Conservation (phyloP, 2,888 invertebrate genomes). For the Calliphora vomitoria region DNA sequence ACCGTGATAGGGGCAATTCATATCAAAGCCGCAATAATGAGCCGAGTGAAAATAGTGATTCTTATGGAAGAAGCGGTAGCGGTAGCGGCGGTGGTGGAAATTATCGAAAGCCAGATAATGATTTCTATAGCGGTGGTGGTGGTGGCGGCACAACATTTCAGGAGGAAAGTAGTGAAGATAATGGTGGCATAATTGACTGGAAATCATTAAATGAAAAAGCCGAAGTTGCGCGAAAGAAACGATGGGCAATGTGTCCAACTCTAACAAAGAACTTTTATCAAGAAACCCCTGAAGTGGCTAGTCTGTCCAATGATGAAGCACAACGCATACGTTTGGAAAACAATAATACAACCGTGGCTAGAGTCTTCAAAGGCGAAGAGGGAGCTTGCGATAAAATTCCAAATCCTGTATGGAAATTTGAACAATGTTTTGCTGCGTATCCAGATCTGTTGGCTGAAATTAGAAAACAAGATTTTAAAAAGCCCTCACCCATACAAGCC, state of each 20-base stretch:
- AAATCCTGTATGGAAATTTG: slow-evolving; percentile 88
- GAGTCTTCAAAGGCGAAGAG: slow-evolving; percentile 86
- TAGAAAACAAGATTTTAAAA: slow-evolving; percentile 90
- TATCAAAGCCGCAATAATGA: slow-evolving; percentile 45
- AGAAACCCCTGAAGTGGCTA: slow-evolving; percentile 90
- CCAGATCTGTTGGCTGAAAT: slow-evolving; percentile 94
- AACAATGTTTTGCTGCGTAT: slow-evolving; percentile 92
- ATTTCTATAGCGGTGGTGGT: slow-evolving; percentile 36
- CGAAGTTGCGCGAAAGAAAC: slow-evolving; percentile 86
- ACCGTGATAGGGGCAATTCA: slow-evolving; percentile 17
- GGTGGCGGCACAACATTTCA: not conserved
- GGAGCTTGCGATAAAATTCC: slow-evolving; percentile 81
- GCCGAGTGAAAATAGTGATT: not conserved
- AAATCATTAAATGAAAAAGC: slow-evolving; percentile 77
- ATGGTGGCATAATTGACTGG: slow-evolving; percentile 79
- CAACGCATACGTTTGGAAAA: slow-evolving; percentile 87
- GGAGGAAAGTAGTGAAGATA: not conserved
- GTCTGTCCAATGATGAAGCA: slow-evolving; percentile 88
- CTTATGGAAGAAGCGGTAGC: not conserved
- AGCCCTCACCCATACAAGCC: slow-evolving; percentile 95
- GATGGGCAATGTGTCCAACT: slow-evolving; percentile 88
- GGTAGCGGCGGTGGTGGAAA: not conserved
- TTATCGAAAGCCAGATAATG: slow-evolving; percentile 20
- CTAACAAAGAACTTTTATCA: slow-evolving; percentile 93
- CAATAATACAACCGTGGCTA: slow-evolving; percentile 90